phyloP scores from a whole-genome alignment of 2,113 vertebrate species.

The Trematomus loennbergii region DNA sequence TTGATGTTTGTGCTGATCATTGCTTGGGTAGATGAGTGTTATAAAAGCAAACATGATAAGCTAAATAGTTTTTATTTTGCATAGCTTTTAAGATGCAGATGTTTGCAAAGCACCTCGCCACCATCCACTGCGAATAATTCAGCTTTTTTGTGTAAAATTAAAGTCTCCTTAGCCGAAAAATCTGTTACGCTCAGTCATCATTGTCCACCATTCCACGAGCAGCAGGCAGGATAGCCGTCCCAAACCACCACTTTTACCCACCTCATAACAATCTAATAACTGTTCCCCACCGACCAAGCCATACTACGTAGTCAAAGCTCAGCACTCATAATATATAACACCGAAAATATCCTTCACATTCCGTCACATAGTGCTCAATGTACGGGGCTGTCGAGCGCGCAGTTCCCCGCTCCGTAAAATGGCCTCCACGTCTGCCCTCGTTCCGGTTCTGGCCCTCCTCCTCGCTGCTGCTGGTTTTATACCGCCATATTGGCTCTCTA shows the following conservation, averaged over 20 bases:
- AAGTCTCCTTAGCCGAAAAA: conserved; percentile 30
- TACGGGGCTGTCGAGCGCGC: conserved; percentile 32
- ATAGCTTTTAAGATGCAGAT: conserved; percentile 25
- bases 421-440: conserved; percentile 84
- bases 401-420: conserved; percentile 77
- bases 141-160: background rate
- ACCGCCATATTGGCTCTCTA: conserved; percentile 97
- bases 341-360: conserved; percentile 43
- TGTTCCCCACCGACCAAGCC: conserved; percentile 11
- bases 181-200: conserved; percentile 54
- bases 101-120: conserved; percentile 80
- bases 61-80: conserved; percentile 2
- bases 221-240: conserved; percentile 43
- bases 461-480: conserved; percentile 93
- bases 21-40: background rate
- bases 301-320: background rate
- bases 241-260: conserved; percentile 54
- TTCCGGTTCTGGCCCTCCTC: conserved; percentile 92
- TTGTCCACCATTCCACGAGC: conserved; percentile 81
- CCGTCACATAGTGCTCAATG: conserved; percentile 9
- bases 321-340: conserved; percentile 6
- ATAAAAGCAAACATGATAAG: background rate
- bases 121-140: conserved; percentile 52
- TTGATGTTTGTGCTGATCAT: conserved; percentile 3
- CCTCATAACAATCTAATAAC: conserved; percentile 21